These are phyloP conservation scores for Megalopta genalis DNA, from an alignment of 1,140 invertebrate genomes.

Conservation along the genomic window DNA sequence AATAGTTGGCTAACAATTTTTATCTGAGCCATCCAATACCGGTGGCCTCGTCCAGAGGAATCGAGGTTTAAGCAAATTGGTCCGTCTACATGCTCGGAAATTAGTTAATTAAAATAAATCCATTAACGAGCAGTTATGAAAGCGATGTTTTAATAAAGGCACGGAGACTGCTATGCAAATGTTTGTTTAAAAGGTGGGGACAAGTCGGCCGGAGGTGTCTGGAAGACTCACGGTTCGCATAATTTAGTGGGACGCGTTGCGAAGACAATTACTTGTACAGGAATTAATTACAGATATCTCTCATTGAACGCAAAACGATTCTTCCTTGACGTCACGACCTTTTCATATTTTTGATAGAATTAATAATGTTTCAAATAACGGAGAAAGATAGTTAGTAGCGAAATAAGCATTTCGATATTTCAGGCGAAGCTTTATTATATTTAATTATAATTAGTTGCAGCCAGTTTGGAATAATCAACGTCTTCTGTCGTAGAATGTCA, in stretches of 20 bases:
- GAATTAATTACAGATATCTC: background rate
- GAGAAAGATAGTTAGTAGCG: no score
- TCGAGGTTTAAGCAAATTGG: background rate
- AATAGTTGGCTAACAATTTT: background rate
- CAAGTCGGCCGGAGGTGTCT: background rate
- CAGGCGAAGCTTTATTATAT: no score
- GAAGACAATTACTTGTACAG: no score
- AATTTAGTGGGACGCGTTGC: background rate
- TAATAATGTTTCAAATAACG: no score
- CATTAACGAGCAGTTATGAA: background rate
- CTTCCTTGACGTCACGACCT: no score
- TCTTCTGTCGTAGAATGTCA: no score
- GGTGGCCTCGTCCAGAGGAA: background rate
- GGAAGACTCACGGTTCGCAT: background rate
- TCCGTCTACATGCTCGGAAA: background rate
- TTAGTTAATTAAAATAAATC: constrained; percentile 4
- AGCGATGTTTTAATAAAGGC: background rate
- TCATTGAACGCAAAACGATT: no score
- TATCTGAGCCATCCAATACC: background rate
- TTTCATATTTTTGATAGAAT: no score
- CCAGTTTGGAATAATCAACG: no score
- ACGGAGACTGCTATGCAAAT: background rate
- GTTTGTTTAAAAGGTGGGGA: background rate
- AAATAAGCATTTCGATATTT: no score
- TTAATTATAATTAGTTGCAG: no score